phyloP scores from a whole-genome alignment of 2,113 vertebrate genomes.

The Silurus meridionalis region DNA sequence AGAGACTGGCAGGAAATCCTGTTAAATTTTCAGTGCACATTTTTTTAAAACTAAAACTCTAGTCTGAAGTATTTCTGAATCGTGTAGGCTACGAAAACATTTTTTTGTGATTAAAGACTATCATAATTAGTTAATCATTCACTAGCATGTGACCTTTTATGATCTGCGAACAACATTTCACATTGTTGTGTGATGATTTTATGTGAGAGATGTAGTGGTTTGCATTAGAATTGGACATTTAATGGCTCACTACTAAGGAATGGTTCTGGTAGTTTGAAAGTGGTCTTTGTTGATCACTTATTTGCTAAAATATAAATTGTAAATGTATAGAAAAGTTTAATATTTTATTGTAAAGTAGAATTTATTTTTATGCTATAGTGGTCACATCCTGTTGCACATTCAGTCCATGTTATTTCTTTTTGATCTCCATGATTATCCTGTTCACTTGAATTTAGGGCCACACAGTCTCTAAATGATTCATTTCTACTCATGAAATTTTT shows the following conservation, averaged over 20 bases:
- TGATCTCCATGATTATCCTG: neutral
- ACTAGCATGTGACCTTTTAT: constrained; percentile 2
- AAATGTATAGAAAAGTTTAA: neutral
- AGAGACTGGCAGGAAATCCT: neutral
- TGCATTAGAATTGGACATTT: neutral
- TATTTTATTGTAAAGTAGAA: neutral
- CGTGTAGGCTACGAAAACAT: neutral
- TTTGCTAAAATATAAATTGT: too few species aligned
- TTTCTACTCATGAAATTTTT: constrained; percentile 34
- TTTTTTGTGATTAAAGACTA: neutral
- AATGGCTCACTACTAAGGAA: neutral
- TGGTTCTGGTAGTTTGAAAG: neutral
- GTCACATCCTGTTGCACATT: neutral
- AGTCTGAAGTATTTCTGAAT: neutral
- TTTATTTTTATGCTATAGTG: neutral
- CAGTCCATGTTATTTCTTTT: neutral
- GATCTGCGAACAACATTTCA: neutral
- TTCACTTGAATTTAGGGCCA: neutral
- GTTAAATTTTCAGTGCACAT: neutral
- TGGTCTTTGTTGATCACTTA: neutral
- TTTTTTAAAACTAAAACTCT: too few species aligned
- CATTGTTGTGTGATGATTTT: neutral
- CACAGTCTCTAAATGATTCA: constrained; percentile 33
- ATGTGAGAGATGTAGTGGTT: neutral
- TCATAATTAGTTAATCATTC: neutral